These are phyloP conservation scores for Adelges cooleyi DNA, from an alignment of 1,140 invertebrate genomes.

Conservation along the genomic window DNA sequence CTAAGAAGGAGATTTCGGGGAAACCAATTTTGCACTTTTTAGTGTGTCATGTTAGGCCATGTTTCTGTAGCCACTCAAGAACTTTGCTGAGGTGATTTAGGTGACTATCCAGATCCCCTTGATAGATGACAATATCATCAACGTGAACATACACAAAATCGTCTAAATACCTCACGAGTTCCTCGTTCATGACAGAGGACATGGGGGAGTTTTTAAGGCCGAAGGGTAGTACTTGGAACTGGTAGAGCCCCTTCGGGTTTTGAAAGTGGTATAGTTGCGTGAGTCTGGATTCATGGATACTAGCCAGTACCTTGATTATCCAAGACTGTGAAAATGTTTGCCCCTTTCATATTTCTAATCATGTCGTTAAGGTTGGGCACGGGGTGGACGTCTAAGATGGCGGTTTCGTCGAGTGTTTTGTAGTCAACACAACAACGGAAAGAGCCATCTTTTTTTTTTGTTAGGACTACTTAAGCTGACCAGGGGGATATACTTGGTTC, in stretches of 20 bases:
- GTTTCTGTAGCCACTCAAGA: background rate
- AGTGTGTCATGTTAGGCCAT: slow-evolving; percentile 26
- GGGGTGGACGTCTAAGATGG: background rate
- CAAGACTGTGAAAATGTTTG: background rate
- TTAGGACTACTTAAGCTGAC: background rate
- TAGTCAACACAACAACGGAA: background rate
- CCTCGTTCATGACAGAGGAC: slow-evolving; percentile 39
- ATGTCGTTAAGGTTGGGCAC: background rate
- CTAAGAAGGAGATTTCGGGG: slow-evolving; percentile 36
- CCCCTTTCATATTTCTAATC: background rate
- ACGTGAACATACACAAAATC: background rate
- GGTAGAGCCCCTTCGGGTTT: slow-evolving; percentile 38
- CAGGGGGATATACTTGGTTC: background rate
- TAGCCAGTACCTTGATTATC: slow-evolving; percentile 5
- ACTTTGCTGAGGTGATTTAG: background rate
- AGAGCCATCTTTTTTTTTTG: background rate
- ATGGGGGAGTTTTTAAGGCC: slow-evolving; percentile 39
- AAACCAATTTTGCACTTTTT: slow-evolving; percentile 35
- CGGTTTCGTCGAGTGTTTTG: background rate
- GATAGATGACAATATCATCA: background rate
- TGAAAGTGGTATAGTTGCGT: slow-evolving; percentile 40
- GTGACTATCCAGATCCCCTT: background rate
- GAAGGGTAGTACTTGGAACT: slow-evolving; percentile 40
- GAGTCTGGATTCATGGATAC: slow-evolving; percentile 33
- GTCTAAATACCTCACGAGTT: background rate